These are phyloP conservation scores for Yoshiicerus persimilis DNA, from an alignment of 1,140 invertebrate species.

Conservation along the genomic window DNA sequence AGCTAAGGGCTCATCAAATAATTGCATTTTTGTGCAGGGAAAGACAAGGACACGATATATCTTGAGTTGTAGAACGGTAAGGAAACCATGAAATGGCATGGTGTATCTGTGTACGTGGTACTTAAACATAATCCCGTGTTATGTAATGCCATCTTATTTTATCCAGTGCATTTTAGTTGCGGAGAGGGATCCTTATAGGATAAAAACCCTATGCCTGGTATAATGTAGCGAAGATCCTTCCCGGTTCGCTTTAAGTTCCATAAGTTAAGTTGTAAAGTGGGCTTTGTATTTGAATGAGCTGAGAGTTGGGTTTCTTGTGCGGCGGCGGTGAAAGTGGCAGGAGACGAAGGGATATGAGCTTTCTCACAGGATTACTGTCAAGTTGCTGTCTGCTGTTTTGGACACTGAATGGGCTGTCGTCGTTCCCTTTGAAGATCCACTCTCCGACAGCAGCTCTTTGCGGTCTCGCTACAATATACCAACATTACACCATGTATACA, in stretches of 20 bases:
- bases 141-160: background rate
- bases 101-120: background rate
- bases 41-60: background rate
- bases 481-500: background rate
- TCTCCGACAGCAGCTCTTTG: background rate
- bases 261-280: background rate
- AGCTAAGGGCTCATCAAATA: background rate
- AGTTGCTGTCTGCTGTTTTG: background rate
- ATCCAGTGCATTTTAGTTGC: background rate
- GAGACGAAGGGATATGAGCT: background rate
- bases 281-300: constrained; percentile 3
- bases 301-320: background rate
- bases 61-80: background rate
- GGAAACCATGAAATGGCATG: background rate
- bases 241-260: background rate
- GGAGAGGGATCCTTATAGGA: background rate
- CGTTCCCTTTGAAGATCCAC: background rate
- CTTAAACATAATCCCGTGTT: background rate
- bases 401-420: background rate
- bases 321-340: background rate
- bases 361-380: constrained; percentile 22
- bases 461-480: background rate
- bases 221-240: background rate
- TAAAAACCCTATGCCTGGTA: background rate
- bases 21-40: background rate